These are phyloP conservation scores for Microdon myrmicae DNA, from an alignment of 2,888 invertebrate species.

Conservation along the genomic window DNA sequence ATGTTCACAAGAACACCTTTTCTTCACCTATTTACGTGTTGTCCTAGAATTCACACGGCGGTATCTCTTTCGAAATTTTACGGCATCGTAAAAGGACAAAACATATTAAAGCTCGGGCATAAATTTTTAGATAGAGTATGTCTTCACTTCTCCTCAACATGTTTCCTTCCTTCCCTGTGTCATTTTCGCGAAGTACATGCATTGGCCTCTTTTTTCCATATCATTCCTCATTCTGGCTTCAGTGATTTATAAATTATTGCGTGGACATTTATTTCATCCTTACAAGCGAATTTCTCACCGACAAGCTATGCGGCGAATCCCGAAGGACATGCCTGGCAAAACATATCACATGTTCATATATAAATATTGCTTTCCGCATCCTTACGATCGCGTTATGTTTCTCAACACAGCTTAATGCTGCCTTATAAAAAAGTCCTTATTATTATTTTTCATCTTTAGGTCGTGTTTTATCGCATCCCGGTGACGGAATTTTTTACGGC, in stretches of 20 bases:
- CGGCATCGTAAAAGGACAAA: too few species aligned
- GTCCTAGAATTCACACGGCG: too few species aligned
- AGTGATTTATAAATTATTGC: conserved; percentile 32
- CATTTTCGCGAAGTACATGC: too few species aligned
- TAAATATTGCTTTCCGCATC: conserved; percentile 21
- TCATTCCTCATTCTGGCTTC: conserved; percentile 13
- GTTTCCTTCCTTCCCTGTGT: not conserved
- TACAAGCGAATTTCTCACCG: conserved; percentile 10
- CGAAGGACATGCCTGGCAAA: not conserved
- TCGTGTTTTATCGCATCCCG: conserved; percentile 21
- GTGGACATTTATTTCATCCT: conserved; percentile 25
- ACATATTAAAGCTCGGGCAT: conserved; percentile 17
- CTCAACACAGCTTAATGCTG: conserved; percentile 17
- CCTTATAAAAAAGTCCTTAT: conserved; percentile 12
- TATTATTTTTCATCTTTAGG: not conserved
- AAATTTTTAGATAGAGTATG: conserved; percentile 21
- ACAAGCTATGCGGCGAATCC: not conserved
- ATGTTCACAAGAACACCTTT: too few species aligned
- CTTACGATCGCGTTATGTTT: conserved; percentile 32
- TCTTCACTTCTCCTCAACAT: conserved; percentile 5
- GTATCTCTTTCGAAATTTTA: too few species aligned
- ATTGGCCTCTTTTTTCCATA: not conserved
- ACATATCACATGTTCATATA: not conserved
- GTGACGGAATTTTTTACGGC: conserved; percentile 26
- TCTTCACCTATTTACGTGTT: too few species aligned